Evolutionary conservation across 2,797 vertebrate species (phyloP), one percentile per base, ranked within the genome.

Genomic region (Limosa lapponica): DNA sequence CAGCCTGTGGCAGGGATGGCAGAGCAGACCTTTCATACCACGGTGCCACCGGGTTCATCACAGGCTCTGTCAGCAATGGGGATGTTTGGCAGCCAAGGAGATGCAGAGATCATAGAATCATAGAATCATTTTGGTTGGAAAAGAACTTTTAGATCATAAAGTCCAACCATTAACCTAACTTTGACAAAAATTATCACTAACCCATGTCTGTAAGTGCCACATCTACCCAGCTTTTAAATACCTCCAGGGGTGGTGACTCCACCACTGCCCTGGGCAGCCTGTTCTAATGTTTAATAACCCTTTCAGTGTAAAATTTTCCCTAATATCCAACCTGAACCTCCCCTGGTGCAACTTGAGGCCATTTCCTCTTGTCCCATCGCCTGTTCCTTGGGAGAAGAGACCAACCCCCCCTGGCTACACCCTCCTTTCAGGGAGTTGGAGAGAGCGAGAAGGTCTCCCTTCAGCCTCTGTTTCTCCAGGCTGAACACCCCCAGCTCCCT

Each of bases 1-100:
- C 44, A 41, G 15, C 13, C 24, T 37, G 19, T 11, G 5, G 13
- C 32, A 48, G 46, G 41, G 23, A 15, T 48, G 74, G 46, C 48
- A 73, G 67, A 73, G 48, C 48, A 73, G 36, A 73, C 15, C 41
- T 66, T 44, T 51, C 1, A 0, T 8, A 65, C 15, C 46, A 16
- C 0, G 1, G 27, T 39, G 23, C n/a, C 73, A 30, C 8, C 0
- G 1, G 17, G 13, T 12, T 67, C 62, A 27, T 37, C 62, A 32
- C 30, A 30, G 55, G 32, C 19, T 89, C 73, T 79, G 44, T 27
- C 71, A n/a, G 34, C 4, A 8, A 28, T 10, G 13, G 14, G 27
- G 30, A 16, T 20, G 8, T 39, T 32, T 58, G 61, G 58, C 64
- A 80, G 54, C 62, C 2, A 1, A 65, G 55, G 19, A 69, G 71